Conservation (phyloP, 1,140 invertebrate genomes). For the Caerostris darwini region DNA sequence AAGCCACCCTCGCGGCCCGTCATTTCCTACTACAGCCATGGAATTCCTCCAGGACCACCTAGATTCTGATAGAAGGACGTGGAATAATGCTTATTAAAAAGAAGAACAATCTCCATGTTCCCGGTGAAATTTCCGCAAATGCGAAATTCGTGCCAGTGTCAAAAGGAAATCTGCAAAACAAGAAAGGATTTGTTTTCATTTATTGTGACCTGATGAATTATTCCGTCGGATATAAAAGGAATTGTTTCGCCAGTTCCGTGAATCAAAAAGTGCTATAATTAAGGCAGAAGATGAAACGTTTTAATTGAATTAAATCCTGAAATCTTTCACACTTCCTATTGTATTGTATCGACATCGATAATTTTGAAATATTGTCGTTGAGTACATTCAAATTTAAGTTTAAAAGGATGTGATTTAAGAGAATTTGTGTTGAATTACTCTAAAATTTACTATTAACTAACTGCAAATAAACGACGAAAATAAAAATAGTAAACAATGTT, state of each 20-base stretch:
- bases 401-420: no score
- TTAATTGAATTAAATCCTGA: no score
- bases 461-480: no score
- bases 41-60: not conserved
- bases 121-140: not conserved
- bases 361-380: no score
- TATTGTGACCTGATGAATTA: slow-evolving; percentile 23
- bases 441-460: no score
- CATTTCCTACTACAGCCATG: slow-evolving; percentile 20
- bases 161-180: slow-evolving; percentile 28
- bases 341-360: no score
- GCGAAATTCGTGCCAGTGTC: not conserved
- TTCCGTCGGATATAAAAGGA: not conserved
- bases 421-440: no score
- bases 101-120: not conserved
- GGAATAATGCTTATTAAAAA: slow-evolving; percentile 17
- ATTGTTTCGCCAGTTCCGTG: not conserved
- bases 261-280: no score
- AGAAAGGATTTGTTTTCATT: slow-evolving; percentile 26
- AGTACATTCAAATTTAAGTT: no score
- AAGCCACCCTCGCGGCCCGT: not conserved
- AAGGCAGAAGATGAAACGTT: no score
- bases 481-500: no score
- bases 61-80: not conserved
- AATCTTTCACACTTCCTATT: no score